Evolutionary conservation across 2,113 vertebrate species (phyloP).

Genomic region (Larimichthys polyactis): DNA sequence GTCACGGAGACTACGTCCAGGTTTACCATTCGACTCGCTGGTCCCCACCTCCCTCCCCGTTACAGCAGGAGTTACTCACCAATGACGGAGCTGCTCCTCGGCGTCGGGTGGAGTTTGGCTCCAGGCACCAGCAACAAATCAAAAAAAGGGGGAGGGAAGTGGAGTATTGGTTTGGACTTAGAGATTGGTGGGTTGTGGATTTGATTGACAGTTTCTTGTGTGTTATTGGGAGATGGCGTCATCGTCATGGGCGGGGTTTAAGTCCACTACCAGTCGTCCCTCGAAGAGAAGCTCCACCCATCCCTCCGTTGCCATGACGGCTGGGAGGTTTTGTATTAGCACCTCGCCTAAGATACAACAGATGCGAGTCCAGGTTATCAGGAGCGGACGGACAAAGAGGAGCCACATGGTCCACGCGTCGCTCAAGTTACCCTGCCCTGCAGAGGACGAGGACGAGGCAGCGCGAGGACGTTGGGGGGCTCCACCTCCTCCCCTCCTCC

Average conservation of each 20-base stretch:
- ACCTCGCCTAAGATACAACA: conserved; percentile 50
- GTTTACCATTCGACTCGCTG: not conserved
- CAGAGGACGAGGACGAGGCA: conserved; percentile 72
- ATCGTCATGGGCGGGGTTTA: conserved; percentile 81
- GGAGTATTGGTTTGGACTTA: conserved; percentile 53
- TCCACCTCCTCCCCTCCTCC: conserved; percentile 73
- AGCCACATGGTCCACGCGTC: not conserved
- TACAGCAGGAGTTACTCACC: conserved; percentile 74
- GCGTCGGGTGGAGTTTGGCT: conserved; percentile 64
- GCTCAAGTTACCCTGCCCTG: conserved; percentile 60
- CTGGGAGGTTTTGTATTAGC: conserved; percentile 61
- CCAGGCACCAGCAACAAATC: conserved; percentile 70
- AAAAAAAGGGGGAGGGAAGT: conserved; percentile 35
- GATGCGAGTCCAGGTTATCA: not conserved
- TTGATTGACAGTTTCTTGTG: conserved; percentile 57
- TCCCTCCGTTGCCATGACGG: conserved; percentile 63
- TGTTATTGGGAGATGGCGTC: conserved; percentile 86
- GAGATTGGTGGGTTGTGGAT: conserved; percentile 42
- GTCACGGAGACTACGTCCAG: no score
- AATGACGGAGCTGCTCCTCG: conserved; percentile 71
- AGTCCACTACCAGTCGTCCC: conserved; percentile 86
- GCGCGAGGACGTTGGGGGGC: conserved; percentile 60
- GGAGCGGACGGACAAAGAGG: not conserved
- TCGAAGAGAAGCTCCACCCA: conserved; percentile 73
- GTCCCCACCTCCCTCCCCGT: not conserved